Base-by-base conservation (phyloP, 2,113 vertebrate species). In the Tragelaphus imberbis region DNA sequence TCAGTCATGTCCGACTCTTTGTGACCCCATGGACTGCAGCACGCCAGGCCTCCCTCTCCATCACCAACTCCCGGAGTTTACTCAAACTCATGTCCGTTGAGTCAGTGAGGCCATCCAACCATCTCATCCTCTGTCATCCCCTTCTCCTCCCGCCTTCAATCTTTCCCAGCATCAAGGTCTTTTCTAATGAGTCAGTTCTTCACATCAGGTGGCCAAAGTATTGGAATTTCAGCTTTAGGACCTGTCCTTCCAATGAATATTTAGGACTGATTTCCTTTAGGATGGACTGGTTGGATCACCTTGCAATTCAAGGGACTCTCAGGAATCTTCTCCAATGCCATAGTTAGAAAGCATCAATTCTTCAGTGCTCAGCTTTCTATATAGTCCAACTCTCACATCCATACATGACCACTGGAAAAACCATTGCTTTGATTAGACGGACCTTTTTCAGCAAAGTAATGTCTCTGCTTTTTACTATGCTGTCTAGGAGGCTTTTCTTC, bases 11-110 rank as follows among this genome's bases (percentile, higher is more conserved):
- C 68, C 0, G 1, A 12, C 10, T 40, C 68, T 71, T 71, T 71
- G 19, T 0, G 10, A 40, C n/a, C 19, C n/a, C n/a, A 6, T 40
- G n/a, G 68, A 71, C 19, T 23, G n/a, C 65, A 71, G n/a, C 19
- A 12, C 0, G 0, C n/a, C n/a, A 40, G 68, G n/a, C n/a, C 5
- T 71, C 68, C 19, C n/a, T 71, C 10, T 40, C 68, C 19, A 71
- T 71, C 68, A 12, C 68, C 19, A 71, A 0, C n/a, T 71, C 68
- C 19, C 2, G 0, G 19, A 71, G n/a, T 12, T 21, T 6, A 36
- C 65, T 23, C 65, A 71, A 23, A 23, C 65, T 71, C 65, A 11
- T 36, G 65, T 71, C 65, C 9, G 21, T 11, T 2, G n/a, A 21
- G 4, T 71, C 1, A 2, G n/a, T 21, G 65, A 36, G 11, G n/a